Conservation (phyloP, 2,113 vertebrate genomes). For the Phalacrocorax pelagicus region DNA sequence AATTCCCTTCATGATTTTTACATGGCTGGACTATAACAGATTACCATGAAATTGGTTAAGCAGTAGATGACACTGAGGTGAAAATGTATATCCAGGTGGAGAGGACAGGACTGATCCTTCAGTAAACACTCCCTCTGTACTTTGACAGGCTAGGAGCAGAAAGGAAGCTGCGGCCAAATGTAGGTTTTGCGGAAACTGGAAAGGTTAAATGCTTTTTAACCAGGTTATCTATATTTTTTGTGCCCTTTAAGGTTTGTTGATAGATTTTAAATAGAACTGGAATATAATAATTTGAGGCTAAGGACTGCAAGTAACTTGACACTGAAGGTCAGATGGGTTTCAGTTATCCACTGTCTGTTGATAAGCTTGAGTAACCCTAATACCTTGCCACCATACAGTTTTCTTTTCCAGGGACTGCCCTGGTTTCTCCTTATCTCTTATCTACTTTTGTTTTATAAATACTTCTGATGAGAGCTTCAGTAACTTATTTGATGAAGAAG, state of each 20-base stretch:
- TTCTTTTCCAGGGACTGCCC: neutral
- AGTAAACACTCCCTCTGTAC: neutral
- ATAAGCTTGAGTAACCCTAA: neutral
- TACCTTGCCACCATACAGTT: neutral
- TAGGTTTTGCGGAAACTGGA: neutral
- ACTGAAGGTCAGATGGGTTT: neutral
- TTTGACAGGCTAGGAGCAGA: neutral
- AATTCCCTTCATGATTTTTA: neutral
- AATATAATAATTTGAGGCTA: neutral
- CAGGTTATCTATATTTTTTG: neutral
- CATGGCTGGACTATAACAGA: neutral
- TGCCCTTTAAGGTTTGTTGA: neutral
- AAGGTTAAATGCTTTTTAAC: neutral
- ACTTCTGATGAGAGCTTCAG: neutral
- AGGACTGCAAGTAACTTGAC: slow-evolving; percentile 16
- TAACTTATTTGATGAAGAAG: neutral
- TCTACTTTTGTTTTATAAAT: neutral
- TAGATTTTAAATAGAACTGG: neutral
- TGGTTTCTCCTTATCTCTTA: neutral
- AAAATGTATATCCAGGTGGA: neutral
- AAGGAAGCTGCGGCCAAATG: neutral
- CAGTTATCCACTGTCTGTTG: neutral
- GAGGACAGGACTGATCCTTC: neutral
- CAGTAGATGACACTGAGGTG: neutral
- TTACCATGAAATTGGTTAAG: neutral